Conservation (phyloP, 2,113 vertebrate species). For the Myrmecophaga tridactyla region DNA sequence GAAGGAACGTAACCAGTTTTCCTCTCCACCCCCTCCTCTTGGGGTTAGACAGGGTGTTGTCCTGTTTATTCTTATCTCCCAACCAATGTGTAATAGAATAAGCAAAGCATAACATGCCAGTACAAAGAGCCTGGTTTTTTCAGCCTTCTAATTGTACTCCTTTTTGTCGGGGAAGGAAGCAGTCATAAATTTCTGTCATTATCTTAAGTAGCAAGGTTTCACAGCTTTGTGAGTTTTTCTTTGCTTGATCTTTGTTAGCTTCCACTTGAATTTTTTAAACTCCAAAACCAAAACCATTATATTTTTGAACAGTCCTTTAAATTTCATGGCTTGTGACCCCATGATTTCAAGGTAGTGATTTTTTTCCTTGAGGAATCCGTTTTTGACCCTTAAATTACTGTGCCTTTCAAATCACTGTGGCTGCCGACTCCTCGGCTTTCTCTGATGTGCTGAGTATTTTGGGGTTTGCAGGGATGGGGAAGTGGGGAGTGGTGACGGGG, state of each 20-base stretch:
- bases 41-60: slow-evolving; percentile 70
- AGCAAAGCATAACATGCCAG: slow-evolving; percentile 72
- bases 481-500: too few species aligned
- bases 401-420: background rate
- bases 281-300: background rate
- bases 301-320: slow-evolving; percentile 26
- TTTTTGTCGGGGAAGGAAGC: slow-evolving; percentile 72
- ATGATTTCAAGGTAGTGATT: slow-evolving; percentile 23
- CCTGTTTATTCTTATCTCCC: slow-evolving; percentile 78
- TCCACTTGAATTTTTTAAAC: slow-evolving; percentile 59
- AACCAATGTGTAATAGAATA: slow-evolving; percentile 71
- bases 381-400: background rate
- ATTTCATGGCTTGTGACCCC: slow-evolving; percentile 1
- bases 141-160: slow-evolving; percentile 72
- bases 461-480: background rate
- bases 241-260: slow-evolving; percentile 69
- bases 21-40: slow-evolving; percentile 63
- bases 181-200: slow-evolving; percentile 77
- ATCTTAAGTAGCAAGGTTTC: slow-evolving; percentile 75
- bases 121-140: slow-evolving; percentile 75
- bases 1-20: slow-evolving; percentile 52
- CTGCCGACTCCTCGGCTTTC: background rate
- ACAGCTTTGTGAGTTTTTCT: slow-evolving; percentile 66
- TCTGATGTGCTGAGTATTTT: background rate
- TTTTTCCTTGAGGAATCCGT: background rate